phyloP scores from a whole-genome alignment of 37 sponge, comb jelly and placozoan genomes.

The Halisarca cf. caerulea region DNA sequence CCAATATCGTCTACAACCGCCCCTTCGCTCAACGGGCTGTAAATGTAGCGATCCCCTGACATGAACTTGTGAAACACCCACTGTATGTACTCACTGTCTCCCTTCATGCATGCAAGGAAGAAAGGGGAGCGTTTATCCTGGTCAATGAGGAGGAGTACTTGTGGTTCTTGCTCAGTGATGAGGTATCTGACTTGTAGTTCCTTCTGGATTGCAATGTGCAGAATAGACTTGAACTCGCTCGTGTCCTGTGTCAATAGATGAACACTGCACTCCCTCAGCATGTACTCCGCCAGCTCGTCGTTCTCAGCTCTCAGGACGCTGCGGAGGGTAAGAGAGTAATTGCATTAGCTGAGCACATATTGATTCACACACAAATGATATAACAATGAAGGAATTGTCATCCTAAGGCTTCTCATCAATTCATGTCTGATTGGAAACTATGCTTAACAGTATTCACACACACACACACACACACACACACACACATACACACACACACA shows the following conservation, averaged over 20 bases:
- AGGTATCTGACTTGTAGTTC: conserved; percentile 50
- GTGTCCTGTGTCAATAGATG: conserved; percentile 36
- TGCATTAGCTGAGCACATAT: too few species aligned
- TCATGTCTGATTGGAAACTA: too few species aligned
- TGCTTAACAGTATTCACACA: too few species aligned
- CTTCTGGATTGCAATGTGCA: conserved; percentile 64
- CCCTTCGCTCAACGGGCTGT: not conserved
- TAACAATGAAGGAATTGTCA: too few species aligned
- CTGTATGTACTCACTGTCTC: conserved; percentile 55
- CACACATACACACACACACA: too few species aligned
- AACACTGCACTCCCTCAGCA: conserved; percentile 39
- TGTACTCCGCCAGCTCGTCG: conserved; percentile 9
- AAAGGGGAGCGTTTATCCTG: conserved; percentile 37
- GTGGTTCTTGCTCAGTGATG: conserved; percentile 42
- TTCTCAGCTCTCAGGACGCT: conserved; percentile 64
- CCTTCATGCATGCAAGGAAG: conserved; percentile 53
- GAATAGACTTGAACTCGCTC: conserved; percentile 28
- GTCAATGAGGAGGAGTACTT: conserved; percentile 44
- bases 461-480: too few species aligned
- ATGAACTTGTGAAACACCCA: conserved; percentile 64
- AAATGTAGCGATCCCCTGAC: not conserved
- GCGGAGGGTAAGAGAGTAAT: not conserved
- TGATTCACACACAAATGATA: too few species aligned
- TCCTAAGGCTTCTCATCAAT: too few species aligned
- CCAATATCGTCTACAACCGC: not conserved